Percentiles rank a stretch among this genome's conserved stretches.
Evolutionary conservation across 2,888 invertebrate species (phyloP).

Genomic region (Ecdyonurus torrentis): DNA sequence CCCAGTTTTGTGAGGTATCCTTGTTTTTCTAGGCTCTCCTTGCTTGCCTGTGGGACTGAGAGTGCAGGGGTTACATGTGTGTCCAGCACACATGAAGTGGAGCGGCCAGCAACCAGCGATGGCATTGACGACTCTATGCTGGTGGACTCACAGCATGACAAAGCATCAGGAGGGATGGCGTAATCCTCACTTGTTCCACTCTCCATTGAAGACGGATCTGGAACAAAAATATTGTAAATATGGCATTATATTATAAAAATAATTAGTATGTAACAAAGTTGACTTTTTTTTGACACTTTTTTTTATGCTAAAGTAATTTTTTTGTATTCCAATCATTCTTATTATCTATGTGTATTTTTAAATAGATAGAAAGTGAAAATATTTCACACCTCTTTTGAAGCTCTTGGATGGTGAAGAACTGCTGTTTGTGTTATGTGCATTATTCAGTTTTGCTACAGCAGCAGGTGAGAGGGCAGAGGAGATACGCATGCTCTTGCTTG

Average conservation of each 20-base stretch:
- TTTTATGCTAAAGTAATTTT: no score
- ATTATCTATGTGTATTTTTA: no score
- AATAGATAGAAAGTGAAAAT: no score
- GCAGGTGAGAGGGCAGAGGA: slow-evolving; percentile 66
- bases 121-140: slow-evolving; percentile 56
- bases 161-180: slow-evolving; percentile 88
- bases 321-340: no score
- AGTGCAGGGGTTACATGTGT: slow-evolving; percentile 29
- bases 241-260: no score
- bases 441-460: slow-evolving; percentile 26
- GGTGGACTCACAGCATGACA: slow-evolving; percentile 52
- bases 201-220: slow-evolving; percentile 46
- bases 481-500: slow-evolving; percentile 73
- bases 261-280: no score
- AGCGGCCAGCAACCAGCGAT: slow-evolving; percentile 29
- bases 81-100: slow-evolving; percentile 13
- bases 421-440: slow-evolving; percentile 37
- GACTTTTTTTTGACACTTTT: no score
- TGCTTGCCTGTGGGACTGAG: slow-evolving; percentile 19
- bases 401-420: slow-evolving; percentile 72
- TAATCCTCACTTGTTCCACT: slow-evolving; percentile 93
- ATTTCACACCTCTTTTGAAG: slow-evolving; percentile 53
- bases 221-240: not conserved
- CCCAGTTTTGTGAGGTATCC: slow-evolving; percentile 82
- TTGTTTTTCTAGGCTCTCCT: slow-evolving; percentile 69